Conservation (phyloP, 1,140 invertebrate species). For the Dolichoris vasculosae region DNA sequence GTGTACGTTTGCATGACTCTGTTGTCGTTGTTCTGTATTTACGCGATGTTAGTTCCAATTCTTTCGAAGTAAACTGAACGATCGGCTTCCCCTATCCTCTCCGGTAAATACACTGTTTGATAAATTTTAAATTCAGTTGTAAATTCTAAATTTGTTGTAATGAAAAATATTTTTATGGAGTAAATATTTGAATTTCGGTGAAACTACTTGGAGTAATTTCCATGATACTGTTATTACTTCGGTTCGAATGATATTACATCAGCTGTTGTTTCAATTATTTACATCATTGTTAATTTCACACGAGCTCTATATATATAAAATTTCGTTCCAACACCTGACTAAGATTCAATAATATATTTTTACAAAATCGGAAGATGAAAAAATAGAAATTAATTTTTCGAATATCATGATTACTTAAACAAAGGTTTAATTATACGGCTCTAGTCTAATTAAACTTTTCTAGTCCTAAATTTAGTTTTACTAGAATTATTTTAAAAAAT, state of each 20-base stretch:
- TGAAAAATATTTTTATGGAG: not conserved
- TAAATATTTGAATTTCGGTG: no score
- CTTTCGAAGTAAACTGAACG: not conserved
- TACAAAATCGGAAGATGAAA: no score
- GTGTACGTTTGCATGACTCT: not conserved
- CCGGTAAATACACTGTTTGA: not conserved
- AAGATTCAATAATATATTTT: no score
- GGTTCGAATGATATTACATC: not conserved
- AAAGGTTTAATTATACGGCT: not conserved
- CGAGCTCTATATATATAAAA: no score
- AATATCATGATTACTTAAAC: no score
- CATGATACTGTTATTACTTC: not conserved
- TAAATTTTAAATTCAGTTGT: not conserved
- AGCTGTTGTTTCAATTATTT: no score
- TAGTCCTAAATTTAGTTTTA: not conserved
- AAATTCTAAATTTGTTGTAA: not conserved
- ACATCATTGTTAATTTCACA: no score
- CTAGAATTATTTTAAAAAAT: not conserved
- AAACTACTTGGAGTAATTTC: not conserved
- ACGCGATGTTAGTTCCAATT: not conserved
- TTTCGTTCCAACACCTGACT: no score
- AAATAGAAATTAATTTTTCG: no score
- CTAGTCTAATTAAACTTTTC: not conserved
- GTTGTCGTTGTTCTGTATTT: conserved; percentile 19
- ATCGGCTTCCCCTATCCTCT: not conserved